Conservation (phyloP, 2,888 invertebrate species). For the Mythimna lalbum region DNA sequence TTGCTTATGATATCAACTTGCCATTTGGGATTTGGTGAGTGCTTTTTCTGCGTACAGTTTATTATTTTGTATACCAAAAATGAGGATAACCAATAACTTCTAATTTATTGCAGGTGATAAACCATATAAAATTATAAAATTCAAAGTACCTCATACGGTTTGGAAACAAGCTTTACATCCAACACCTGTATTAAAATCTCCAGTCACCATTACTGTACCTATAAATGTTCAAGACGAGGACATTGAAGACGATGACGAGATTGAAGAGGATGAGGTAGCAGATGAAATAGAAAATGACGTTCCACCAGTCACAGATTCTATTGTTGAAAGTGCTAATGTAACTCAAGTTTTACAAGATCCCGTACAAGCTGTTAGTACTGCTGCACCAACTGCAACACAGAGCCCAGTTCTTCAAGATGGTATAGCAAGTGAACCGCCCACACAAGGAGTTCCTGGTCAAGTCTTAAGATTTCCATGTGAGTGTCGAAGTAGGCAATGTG, state of each 20-base stretch:
- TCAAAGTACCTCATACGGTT: slow-evolving; percentile 78
- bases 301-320: slow-evolving; percentile 56
- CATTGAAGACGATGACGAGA: slow-evolving; percentile 57
- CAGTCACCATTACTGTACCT: slow-evolving; percentile 83
- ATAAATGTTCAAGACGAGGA: slow-evolving; percentile 81
- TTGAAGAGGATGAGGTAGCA: slow-evolving; percentile 53
- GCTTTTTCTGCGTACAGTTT: not conserved
- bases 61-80: not conserved
- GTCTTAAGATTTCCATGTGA: slow-evolving; percentile 91
- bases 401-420: slow-evolving; percentile 72
- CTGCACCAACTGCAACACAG: slow-evolving; percentile 66
- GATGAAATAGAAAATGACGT: slow-evolving; percentile 65
- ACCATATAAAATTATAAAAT: slow-evolving; percentile 79
- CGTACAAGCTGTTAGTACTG: slow-evolving; percentile 58
- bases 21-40: slow-evolving; percentile 70
- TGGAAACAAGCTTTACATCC: slow-evolving; percentile 83
- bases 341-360: slow-evolving; percentile 63
- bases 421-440: slow-evolving; percentile 56
- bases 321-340: slow-evolving; percentile 56
- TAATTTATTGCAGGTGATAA: slow-evolving; percentile 66
- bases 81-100: not conserved
- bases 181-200: slow-evolving; percentile 83
- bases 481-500: slow-evolving; percentile 92
- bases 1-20: slow-evolving; percentile 63
- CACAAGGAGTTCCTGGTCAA: slow-evolving; percentile 81